These are phyloP conservation scores for Amphipyra tragopoginis DNA, from an alignment of 2,888 invertebrate genomes.

Conservation along the genomic window DNA sequence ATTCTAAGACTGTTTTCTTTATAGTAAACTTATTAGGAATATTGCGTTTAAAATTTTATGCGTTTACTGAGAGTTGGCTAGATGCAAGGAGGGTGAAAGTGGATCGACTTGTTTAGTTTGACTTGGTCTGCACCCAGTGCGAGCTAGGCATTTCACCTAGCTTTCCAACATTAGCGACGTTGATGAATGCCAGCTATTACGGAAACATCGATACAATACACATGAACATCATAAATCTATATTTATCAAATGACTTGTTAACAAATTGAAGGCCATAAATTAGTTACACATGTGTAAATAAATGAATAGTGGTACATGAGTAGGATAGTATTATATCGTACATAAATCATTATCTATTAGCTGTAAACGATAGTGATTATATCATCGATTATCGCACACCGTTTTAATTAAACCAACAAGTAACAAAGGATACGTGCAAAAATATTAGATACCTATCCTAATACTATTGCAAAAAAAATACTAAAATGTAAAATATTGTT, in stretches of 20 bases:
- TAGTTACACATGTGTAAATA: slow-evolving; percentile 43
- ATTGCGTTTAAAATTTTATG: slow-evolving; percentile 37
- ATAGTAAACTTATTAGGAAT: slow-evolving; percentile 34
- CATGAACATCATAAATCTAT: slow-evolving; percentile 33
- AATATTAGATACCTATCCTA: not conserved
- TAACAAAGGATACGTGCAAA: slow-evolving; percentile 4
- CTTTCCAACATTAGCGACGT: slow-evolving; percentile 72
- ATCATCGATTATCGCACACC: slow-evolving; percentile 45
- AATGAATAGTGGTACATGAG: slow-evolving; percentile 9
- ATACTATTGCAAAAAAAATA: slow-evolving; percentile 10
- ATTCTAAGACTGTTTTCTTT: slow-evolving; percentile 11
- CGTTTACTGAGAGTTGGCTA: slow-evolving; percentile 37
- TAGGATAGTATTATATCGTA: slow-evolving; percentile 19
- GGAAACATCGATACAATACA: slow-evolving; percentile 34
- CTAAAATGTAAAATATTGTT: slow-evolving; percentile 42
- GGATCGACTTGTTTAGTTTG: slow-evolving; percentile 70
- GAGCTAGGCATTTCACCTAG: slow-evolving; percentile 71
- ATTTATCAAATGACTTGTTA: slow-evolving; percentile 41
- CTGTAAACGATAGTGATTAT: slow-evolving; percentile 41
- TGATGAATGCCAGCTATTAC: slow-evolving; percentile 34
- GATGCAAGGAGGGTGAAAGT: slow-evolving; percentile 78
- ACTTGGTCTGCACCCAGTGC: slow-evolving; percentile 64
- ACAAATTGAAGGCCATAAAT: slow-evolving; percentile 48
- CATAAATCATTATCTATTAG: slow-evolving; percentile 35
- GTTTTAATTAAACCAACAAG: slow-evolving; percentile 22